A percentile compares a stretch with the other conserved stretches of the same genome.
Evolutionary conservation across 2,113 vertebrate species (phyloP).

Genomic region (Mustela lutreola): DNA sequence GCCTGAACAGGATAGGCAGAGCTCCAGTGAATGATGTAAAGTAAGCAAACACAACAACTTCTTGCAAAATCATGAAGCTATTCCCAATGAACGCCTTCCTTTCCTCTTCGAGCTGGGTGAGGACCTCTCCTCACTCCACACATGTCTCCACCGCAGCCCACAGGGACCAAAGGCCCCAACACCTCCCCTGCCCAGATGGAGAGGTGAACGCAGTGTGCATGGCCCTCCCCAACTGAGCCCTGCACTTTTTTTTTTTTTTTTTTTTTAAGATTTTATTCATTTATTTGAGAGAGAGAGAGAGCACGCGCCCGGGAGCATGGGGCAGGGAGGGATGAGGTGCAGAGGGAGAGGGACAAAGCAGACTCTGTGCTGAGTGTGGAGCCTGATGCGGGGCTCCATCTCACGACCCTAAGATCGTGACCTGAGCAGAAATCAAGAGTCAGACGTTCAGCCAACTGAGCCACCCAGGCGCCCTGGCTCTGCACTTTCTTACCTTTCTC

Average conservation of each 20-base stretch:
- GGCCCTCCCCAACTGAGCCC: neutral
- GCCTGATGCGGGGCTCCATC: neutral
- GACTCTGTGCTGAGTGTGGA: neutral
- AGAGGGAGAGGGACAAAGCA: neutral
- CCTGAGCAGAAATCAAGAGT: neutral
- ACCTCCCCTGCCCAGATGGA: rapidly evolving
- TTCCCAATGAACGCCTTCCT: neutral
- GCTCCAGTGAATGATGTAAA: neutral
- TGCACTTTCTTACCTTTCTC: neutral
- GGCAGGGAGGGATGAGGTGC: neutral
- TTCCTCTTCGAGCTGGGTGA: neutral
- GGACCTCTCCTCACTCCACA: neutral
- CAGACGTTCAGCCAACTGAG: neutral
- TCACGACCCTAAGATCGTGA: neutral
- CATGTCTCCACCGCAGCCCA: neutral
- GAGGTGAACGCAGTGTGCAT: neutral
- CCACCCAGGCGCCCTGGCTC: neutral
- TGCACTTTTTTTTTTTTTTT: neutral
- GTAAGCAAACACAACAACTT: neutral
- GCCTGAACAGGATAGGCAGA: neutral
- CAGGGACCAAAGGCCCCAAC: neutral
- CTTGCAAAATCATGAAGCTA: neutral
- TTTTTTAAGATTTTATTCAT: neutral
- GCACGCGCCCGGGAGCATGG: neutral
- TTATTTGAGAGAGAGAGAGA: neutral